phyloP scores from a whole-genome alignment of 2,797 vertebrate species.

The Esox lucius region DNA sequence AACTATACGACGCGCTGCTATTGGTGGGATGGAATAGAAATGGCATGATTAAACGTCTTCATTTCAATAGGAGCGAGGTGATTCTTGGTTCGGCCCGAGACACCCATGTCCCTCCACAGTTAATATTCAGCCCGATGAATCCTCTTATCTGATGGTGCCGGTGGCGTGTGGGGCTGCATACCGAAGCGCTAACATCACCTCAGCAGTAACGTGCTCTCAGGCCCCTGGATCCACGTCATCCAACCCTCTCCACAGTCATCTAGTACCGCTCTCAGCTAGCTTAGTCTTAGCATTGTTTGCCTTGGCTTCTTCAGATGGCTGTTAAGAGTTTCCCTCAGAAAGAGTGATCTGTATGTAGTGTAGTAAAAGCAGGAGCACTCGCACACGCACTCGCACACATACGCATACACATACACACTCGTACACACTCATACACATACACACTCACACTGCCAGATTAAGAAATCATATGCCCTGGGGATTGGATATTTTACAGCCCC shows the following conservation, averaged over 20 bases:
- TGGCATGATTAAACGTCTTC: slow-evolving; percentile 23
- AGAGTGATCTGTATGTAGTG: slow-evolving; percentile 9
- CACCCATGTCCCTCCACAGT: slow-evolving; percentile 5
- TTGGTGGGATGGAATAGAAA: slow-evolving; percentile 1
- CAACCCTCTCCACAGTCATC: slow-evolving; percentile 24
- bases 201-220: slow-evolving; percentile 17
- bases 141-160: slow-evolving; percentile 31
- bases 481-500: too few relatives aligned
- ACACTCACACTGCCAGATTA: background rate
- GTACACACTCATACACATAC: too few relatives aligned
- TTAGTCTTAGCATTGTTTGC: slow-evolving; percentile 21
- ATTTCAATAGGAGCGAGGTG: slow-evolving; percentile 16
- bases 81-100: background rate
- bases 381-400: too few relatives aligned
- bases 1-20: background rate
- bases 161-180: slow-evolving; percentile 22
- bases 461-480: too few relatives aligned
- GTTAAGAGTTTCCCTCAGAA: slow-evolving; percentile 12
- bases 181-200: slow-evolving; percentile 24
- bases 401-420: too few relatives aligned
- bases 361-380: too few relatives aligned
- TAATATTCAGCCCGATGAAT: slow-evolving; percentile 31
- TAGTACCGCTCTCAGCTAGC: background rate
- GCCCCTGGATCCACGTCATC: slow-evolving; percentile 38
- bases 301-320: slow-evolving; percentile 26